Evolutionary conservation across 2,797 vertebrate species (phyloP), one percentile per base, ranked within the genome.

Genomic region (Philypnodon macrostomus): DNA sequence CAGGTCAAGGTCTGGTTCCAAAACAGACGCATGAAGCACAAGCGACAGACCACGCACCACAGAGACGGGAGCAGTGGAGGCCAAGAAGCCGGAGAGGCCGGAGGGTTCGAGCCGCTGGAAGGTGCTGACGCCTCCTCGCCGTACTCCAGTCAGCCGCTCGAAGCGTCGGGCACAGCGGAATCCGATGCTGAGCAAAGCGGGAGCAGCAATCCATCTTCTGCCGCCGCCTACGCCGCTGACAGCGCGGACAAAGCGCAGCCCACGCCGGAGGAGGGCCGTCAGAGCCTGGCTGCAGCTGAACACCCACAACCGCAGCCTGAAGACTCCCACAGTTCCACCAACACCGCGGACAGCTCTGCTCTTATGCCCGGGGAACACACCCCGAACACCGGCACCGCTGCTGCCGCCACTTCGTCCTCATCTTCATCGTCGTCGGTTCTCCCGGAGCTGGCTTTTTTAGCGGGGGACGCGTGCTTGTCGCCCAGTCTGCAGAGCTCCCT

Each of bases 1-100:
- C 96, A 98, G 88, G 96, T 98, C 12, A 98, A 98, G 87, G 96
- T 98, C 30, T 98, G 96, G 96, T 98, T 98, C 85, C 96, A 98
- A 85, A 98, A 98, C 87, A 89, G 96, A 24, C 90, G 96, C 63
- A 98, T 98, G 96, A 98, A 98, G 66, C 96, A 98, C 89, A 98
- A 98, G 81, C 89, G 95, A 12, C 96, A 99, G 83, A 97, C 93
- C 4, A 94, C 91, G 51, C 88, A 91, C 59, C 88, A 91, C 63
- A 84, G 91, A 33, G 94, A 95, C 23, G 62, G 78, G 53, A 1
- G 73, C 75, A 27, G 77, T 11, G 45, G 19, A 7, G 66, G 79
- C 37, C 79, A 81, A 1, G 93, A 91, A 17, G 55, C 83, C n/a
- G 83, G 89, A 36, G 94, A 95, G 7, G 57, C 77, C 0, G 83